Base-by-base conservation (phyloP, 2,888 invertebrate species). In the Fissipunctia ypsillon region DNA sequence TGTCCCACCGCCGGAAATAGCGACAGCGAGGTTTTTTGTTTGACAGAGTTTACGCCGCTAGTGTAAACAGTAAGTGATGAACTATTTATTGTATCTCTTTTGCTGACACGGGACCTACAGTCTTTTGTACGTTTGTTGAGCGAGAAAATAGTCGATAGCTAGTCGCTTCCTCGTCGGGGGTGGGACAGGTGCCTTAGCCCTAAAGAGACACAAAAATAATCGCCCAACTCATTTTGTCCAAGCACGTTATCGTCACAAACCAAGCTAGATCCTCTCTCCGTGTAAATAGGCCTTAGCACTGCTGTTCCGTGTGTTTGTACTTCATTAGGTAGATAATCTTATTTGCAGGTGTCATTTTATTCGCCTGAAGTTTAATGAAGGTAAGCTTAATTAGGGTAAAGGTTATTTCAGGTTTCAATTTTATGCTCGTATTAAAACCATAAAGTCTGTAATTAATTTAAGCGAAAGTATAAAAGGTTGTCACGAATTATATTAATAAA, bases 381-480 rank as follows among this genome's bases (percentile, higher is more conserved):
- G 85, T 82, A 78, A 70, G 85, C 78, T 78, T 85, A 84, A 82
- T 83, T 85, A 85, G 69, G 67, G 75, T 85, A 85, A 85, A 56
- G 78, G 79, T 71, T 73, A 84, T 82, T 81, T 69, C 54, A 63
- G 70, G 65, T 71, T 85, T 85, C 66, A 85, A 83, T 83, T 82
- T 78, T 38, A 67, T 66, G 31, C 75, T 82, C 75, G 50, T 85
- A 76, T 75, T 73, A 78, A 75, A 84, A 75, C 85, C 83, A 73
- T 83, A 71, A 78, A 70, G 70, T 69, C 68, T 63, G 83, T 76
- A 76, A 83, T 83, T 85, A 78, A 76, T 82, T 83, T 78, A 52
- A 64, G 52, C 57, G 61, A 66, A 83, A 69, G 69, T 76, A 59
- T 74, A 82, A 85, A 78, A 85, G 83, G 75, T 71, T 82, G 83